Base-by-base conservation (phyloP, 1,140 invertebrate genomes). In the Rhynchophorus ferrugineus region DNA sequence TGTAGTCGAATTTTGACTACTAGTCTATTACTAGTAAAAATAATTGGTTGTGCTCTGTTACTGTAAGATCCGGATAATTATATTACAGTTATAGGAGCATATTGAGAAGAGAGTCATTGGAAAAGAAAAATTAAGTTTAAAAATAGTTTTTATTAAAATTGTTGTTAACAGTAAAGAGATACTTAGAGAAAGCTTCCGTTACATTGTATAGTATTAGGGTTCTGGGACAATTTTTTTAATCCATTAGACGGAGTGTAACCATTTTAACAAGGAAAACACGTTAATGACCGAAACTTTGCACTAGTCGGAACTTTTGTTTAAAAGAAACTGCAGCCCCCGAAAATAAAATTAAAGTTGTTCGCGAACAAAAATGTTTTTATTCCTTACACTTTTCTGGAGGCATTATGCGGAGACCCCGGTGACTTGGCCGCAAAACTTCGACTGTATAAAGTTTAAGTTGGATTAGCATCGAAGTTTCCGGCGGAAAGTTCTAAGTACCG, bases 311-410 rank as follows among this genome's bases (percentile, higher is more conserved):
- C 21, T 37, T 42, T 11, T 6, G 38, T 16, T 29, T 34, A 45
- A 52, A 51, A 44, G 35, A 14, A 20, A 33, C 43, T 37, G 50
- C 35, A 45, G 43, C 24, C 50, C 45, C 44, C 14, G 34, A 45
- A 52, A 52, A 52, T 39, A 52, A 46, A 52, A 52, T 19, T 38
- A 39, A 52, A 52, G 34, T 52, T 39, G 43, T 45, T 29, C 35
- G 24, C 5, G 43, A 45, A 52, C 50, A 52, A 52, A 52, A 52
- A 44, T 43, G 50, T 52, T 52, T 52, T 52, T 52, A 52, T 52
- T 52, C 43, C 19, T 33, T 44, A 34, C 44, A 43, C 43, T 52
- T 45, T 52, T 43, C 50, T 39, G 35, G 44, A 46, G 44, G 44
- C 35, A 52, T 52, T 52, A 52, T 42, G 35, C 11, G 19, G 24